Percentiles rank a stretch among this genome's conserved stretches.
Evolutionary conservation across 2,888 invertebrate genomes (phyloP).

Genomic region (Helobdella robusta): DNA sequence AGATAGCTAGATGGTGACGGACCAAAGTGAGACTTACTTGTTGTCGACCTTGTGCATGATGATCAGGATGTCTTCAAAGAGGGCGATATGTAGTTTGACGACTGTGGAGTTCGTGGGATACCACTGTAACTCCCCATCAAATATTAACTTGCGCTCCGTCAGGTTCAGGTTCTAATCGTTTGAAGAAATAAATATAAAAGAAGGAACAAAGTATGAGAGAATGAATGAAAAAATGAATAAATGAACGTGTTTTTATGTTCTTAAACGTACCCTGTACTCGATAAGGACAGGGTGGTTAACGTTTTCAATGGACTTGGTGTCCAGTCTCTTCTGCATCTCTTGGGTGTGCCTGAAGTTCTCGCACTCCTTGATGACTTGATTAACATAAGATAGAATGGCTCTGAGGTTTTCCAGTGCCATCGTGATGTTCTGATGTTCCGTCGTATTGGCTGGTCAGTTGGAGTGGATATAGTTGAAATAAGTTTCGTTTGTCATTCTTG

Average conservation of each 20-base stretch:
- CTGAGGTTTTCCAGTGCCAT: constrained; percentile 66
- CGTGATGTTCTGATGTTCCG: constrained; percentile 49
- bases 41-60: constrained; percentile 64
- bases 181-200: too few relatives aligned
- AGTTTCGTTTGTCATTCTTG: too few relatives aligned
- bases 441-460: constrained; percentile 43
- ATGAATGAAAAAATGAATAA: too few relatives aligned
- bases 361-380: constrained; percentile 45
- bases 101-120: constrained; percentile 40
- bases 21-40: too few relatives aligned
- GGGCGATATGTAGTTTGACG: constrained; percentile 67
- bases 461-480: constrained; percentile 6
- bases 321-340: constrained; percentile 24
- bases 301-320: constrained; percentile 1
- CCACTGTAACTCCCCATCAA: constrained; percentile 74
- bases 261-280: constrained; percentile 40
- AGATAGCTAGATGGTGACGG: too few relatives aligned
- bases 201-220: too few relatives aligned
- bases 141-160: constrained; percentile 66
- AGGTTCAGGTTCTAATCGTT: constrained; percentile 59
- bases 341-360: constrained; percentile 18
- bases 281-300: constrained; percentile 34
- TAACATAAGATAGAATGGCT: constrained; percentile 68
- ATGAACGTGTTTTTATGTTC: too few relatives aligned
- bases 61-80: constrained; percentile 73